phyloP scores from a whole-genome alignment of 2,888 invertebrate species.

The Drosophila fungiperda region DNA sequence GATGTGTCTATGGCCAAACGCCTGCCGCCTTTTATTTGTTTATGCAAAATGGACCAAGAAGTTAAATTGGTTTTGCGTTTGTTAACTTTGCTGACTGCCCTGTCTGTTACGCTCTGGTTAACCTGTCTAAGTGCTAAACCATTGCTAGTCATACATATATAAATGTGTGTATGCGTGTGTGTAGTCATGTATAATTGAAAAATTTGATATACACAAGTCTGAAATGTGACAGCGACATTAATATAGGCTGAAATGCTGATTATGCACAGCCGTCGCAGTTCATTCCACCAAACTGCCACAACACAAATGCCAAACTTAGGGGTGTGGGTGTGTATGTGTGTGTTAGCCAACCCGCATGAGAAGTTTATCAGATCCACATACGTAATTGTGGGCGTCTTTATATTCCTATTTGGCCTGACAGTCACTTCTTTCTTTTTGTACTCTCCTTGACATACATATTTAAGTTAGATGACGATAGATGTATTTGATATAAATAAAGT shows the following conservation, averaged over 20 bases:
- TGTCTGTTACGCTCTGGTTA: slow-evolving; percentile 52
- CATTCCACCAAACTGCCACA: slow-evolving; percentile 17
- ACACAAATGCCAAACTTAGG: slow-evolving; percentile 36
- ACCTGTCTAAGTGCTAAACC: slow-evolving; percentile 50
- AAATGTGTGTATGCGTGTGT: slow-evolving; percentile 9
- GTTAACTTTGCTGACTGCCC: slow-evolving; percentile 66
- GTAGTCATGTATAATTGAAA: slow-evolving; percentile 47
- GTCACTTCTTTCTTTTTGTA: slow-evolving; percentile 37
- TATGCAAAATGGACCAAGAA: slow-evolving; percentile 73
- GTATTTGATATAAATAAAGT: slow-evolving; percentile 6
- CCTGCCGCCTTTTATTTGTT: slow-evolving; percentile 64
- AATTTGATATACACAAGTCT: slow-evolving; percentile 45
- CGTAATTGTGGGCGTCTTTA: slow-evolving; percentile 57
- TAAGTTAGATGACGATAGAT: slow-evolving; percentile 3
- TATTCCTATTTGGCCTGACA: slow-evolving; percentile 55
- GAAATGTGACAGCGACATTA: slow-evolving; percentile 46
- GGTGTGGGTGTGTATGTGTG: neutral
- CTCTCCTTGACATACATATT: slow-evolving; percentile 7
- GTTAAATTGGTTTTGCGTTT: slow-evolving; percentile 78
- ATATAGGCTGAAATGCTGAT: slow-evolving; percentile 65
- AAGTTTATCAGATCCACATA: slow-evolving; percentile 14
- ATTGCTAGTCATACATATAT: slow-evolving; percentile 14
- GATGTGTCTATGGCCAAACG: slow-evolving; percentile 3
- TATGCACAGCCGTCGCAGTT: slow-evolving; percentile 46
- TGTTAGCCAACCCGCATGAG: slow-evolving; percentile 10